A percentile compares a stretch with the other conserved stretches of the same genome.
Evolutionary conservation across 2,797 vertebrate genomes (phyloP).

Genomic region (Danio choprae): DNA sequence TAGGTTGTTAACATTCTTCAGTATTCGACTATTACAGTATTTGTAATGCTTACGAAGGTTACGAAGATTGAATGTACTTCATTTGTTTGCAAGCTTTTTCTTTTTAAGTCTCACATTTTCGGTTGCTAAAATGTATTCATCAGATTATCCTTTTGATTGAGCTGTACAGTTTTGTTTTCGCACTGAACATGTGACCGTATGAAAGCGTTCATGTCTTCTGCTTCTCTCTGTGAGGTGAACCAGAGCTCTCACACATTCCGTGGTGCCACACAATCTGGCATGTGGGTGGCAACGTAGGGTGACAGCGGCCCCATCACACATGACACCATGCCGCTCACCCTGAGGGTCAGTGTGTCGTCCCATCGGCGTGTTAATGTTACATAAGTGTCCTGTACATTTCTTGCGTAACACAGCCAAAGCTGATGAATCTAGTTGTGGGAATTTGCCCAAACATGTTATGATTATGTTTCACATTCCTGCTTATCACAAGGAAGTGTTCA

Average conservation of each 20-base stretch:
- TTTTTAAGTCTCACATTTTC: no score
- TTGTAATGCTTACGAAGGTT: no score
- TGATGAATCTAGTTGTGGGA: conserved; percentile 13
- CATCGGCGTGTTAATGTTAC: background rate
- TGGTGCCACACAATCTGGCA: background rate
- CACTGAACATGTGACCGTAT: background rate
- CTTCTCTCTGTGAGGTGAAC: background rate
- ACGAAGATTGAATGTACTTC: no score
- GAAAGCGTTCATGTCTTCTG: conserved; percentile 8
- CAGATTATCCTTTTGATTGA: background rate
- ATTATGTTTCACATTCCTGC: background rate
- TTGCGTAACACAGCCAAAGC: conserved; percentile 26
- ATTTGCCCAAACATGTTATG: background rate
- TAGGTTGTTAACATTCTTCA: no score
- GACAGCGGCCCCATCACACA: conserved; percentile 24
- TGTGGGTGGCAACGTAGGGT: conserved; percentile 33
- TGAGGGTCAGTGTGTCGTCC: conserved; percentile 9
- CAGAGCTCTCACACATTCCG: background rate
- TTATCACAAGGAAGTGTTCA: background rate
- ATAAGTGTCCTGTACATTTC: conserved; percentile 21
- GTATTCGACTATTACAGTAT: no score
- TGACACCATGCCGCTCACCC: conserved; percentile 39
- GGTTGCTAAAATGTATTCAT: background rate
- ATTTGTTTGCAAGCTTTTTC: no score
- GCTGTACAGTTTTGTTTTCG: background rate